A percentile compares a stretch with the other conserved stretches of the same genome.
These are phyloP conservation scores for Netelia virgata DNA, from an alignment of 2,888 invertebrate species.

Conservation along the genomic window DNA sequence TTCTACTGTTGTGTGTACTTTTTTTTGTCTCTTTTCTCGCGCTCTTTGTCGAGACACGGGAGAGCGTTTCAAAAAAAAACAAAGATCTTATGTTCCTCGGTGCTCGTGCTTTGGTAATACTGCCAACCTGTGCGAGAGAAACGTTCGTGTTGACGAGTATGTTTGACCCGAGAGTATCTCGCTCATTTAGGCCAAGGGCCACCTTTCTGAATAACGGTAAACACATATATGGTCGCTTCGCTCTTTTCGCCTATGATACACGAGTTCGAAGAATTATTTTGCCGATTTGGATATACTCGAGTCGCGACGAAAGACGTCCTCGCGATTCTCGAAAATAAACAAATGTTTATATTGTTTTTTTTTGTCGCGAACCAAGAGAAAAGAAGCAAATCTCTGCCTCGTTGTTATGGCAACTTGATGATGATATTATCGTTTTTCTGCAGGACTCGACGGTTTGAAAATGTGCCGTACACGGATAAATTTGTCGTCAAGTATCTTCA, in stretches of 20 bases:
- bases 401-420: conserved; percentile 44
- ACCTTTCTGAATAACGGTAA: conserved; percentile 8
- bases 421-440: conserved; percentile 29
- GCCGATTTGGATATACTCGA: conserved; percentile 1
- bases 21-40: neutral
- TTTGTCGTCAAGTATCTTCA: too few relatives aligned
- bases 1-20: neutral
- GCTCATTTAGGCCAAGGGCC: conserved; percentile 59
- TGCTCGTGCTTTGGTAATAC: neutral
- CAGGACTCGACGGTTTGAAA: neutral
- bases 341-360: neutral
- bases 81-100: neutral
- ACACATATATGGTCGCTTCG: neutral
- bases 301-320: neutral
- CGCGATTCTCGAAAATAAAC: neutral
- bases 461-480: neutral
- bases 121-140: neutral
- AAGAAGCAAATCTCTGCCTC: conserved; percentile 1
- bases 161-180: conserved; percentile 19
- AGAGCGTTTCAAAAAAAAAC: neutral
- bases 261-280: conserved; percentile 6
- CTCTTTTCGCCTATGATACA: neutral
- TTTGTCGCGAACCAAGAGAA: neutral
- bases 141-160: conserved; percentile 11
- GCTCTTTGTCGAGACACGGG: neutral